These are phyloP conservation scores for Ectemnius cavifrons DNA, from an alignment of 2,888 invertebrate species.

Conservation along the genomic window DNA sequence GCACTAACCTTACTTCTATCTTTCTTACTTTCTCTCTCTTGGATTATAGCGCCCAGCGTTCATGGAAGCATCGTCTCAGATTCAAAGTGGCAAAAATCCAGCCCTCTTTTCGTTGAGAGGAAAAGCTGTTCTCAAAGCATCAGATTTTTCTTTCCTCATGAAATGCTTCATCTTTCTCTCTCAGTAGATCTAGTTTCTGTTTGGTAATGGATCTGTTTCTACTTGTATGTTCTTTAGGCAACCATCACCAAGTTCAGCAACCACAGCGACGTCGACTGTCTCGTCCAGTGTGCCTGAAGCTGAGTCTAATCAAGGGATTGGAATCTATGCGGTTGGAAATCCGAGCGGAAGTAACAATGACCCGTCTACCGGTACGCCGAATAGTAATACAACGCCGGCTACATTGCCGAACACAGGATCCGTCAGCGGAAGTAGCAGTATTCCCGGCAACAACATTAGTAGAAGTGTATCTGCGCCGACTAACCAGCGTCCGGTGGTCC, in stretches of 20 bases:
- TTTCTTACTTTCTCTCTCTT: not conserved
- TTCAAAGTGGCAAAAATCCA: constrained; percentile 12
- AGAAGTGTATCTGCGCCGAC: constrained; percentile 71
- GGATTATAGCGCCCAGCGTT: constrained; percentile 36
- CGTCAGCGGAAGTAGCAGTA: constrained; percentile 47
- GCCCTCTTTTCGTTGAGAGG: too few relatives aligned
- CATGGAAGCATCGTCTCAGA: constrained; percentile 31
- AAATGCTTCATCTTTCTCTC: too few relatives aligned
- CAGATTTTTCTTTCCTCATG: too few relatives aligned
- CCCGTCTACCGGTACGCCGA: constrained; percentile 61
- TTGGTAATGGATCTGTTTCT: too few relatives aligned
- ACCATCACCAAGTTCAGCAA: constrained; percentile 77
- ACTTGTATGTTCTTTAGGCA: constrained; percentile 64
- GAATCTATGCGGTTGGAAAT: constrained; percentile 70
- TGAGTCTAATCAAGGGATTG: constrained; percentile 67
- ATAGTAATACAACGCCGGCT: constrained; percentile 51
- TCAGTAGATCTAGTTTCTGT: too few relatives aligned
- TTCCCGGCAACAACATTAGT: constrained; percentile 60
- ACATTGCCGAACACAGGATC: constrained; percentile 33
- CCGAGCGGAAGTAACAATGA: constrained; percentile 56
- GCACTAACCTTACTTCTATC: not conserved
- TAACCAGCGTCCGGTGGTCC: constrained; percentile 69
- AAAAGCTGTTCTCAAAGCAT: too few relatives aligned
- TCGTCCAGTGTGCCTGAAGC: constrained; percentile 70
- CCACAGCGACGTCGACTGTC: constrained; percentile 73